These are phyloP conservation scores for Anguilla obscura DNA, from an alignment of 2,797 vertebrate genomes.

Conservation along the genomic window DNA sequence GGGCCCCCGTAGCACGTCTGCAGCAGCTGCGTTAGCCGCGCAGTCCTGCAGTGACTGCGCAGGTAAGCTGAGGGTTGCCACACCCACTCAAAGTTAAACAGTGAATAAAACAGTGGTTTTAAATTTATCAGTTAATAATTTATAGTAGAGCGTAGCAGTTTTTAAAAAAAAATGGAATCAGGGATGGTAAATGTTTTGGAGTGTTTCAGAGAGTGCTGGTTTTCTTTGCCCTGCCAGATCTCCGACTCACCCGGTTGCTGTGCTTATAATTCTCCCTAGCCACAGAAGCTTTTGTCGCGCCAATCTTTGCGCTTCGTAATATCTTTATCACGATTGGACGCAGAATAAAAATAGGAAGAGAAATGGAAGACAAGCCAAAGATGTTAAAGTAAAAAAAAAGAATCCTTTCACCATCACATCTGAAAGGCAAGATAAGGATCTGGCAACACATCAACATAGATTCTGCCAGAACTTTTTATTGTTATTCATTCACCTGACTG, in stretches of 20 bases:
- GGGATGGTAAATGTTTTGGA: neutral
- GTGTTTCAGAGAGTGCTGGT: conserved; percentile 22
- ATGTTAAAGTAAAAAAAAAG: conserved; percentile 30
- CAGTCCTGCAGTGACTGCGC: neutral
- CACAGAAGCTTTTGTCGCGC: conserved; percentile 59
- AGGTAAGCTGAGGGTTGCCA: neutral
- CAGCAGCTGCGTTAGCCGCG: neutral
- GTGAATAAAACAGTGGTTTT: neutral
- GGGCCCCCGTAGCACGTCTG: neutral
- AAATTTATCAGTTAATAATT: neutral
- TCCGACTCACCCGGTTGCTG: conserved; percentile 44
- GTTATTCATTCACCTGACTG: conserved; percentile 70
- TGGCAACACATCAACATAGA: conserved; percentile 62
- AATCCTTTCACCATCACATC: conserved; percentile 46
- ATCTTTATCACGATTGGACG: conserved; percentile 60
- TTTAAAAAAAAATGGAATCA: neutral
- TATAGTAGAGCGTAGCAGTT: too few species aligned
- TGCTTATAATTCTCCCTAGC: conserved; percentile 67
- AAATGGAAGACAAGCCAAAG: conserved; percentile 45
- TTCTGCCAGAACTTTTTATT: conserved; percentile 59
- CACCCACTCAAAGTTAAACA: too few species aligned
- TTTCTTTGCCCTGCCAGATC: conserved; percentile 42
- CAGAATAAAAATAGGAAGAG: conserved; percentile 42
- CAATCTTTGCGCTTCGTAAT: conserved; percentile 65
- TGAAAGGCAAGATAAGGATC: conserved; percentile 66